These are phyloP conservation scores for Nothoprocta pentlandii DNA, from an alignment of 2,113 vertebrate genomes.

Conservation along the genomic window DNA sequence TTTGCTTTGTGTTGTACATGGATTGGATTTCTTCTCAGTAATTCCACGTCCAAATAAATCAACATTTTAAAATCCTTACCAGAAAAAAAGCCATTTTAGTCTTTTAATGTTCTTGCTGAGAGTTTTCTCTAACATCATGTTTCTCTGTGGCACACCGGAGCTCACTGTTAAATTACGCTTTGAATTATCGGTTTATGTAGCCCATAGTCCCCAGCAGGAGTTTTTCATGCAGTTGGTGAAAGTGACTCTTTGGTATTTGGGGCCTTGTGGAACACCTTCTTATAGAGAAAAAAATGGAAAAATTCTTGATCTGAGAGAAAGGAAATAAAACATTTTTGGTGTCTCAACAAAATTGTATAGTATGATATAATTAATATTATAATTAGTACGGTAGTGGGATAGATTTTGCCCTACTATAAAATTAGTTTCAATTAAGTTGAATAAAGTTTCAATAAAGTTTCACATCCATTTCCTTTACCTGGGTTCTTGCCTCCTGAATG, in stretches of 20 bases:
- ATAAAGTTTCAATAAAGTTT: not conserved
- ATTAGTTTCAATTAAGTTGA: not conserved
- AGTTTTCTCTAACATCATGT: not conserved
- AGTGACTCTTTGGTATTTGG: not conserved
- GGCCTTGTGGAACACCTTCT: not conserved
- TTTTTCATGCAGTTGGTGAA: not conserved
- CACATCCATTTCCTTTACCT: not conserved
- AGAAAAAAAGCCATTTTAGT: not conserved
- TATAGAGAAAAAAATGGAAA: not conserved
- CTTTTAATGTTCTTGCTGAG: not conserved
- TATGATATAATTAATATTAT: not conserved
- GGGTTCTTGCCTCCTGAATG: not conserved
- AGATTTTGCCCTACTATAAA: not conserved
- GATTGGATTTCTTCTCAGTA: slow-evolving; percentile 7
- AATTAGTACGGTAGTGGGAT: not conserved
- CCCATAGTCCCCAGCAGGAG: not conserved
- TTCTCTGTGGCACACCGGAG: not conserved
- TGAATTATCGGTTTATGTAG: not conserved
- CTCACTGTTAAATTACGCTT: not conserved
- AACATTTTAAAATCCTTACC: not conserved
- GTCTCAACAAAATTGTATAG: not conserved
- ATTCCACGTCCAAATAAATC: not conserved
- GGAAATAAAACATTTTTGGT: not conserved
- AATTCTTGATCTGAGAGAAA: not conserved
- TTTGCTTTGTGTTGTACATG: not conserved